These are phyloP conservation scores for Bombycilla garrulus DNA, from an alignment of 2,113 vertebrate species.

Conservation along the genomic window DNA sequence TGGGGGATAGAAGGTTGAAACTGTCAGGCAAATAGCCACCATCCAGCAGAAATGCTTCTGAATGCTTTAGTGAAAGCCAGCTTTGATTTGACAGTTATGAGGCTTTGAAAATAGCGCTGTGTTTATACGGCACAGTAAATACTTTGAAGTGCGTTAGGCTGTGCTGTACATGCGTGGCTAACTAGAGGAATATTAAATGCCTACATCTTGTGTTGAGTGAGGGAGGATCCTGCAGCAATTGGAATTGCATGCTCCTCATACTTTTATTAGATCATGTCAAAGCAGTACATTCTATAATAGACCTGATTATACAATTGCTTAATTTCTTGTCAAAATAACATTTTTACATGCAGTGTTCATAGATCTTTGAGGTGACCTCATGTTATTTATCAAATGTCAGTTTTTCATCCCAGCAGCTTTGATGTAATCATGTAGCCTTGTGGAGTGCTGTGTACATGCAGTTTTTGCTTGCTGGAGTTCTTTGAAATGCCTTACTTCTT, in stretches of 20 bases:
- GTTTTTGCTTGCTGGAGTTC: slow-evolving; percentile 19
- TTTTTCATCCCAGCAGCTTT: slow-evolving; percentile 41
- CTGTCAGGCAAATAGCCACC: slow-evolving; percentile 53
- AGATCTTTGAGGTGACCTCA: slow-evolving; percentile 35
- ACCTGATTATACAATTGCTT: slow-evolving; percentile 32
- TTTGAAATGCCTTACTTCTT: slow-evolving; percentile 36
- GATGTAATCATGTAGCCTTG: background rate
- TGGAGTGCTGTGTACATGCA: background rate
- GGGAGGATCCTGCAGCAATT: background rate
- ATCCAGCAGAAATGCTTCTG: slow-evolving; percentile 13
- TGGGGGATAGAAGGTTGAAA: slow-evolving; percentile 2
- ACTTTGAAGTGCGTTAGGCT: slow-evolving; percentile 31
- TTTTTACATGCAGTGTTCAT: background rate
- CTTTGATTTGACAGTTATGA: slow-evolving; percentile 57
- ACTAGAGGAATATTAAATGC: slow-evolving; percentile 30
- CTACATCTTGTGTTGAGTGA: slow-evolving; percentile 3
- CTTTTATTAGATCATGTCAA: slow-evolving; percentile 1
- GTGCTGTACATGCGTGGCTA: slow-evolving; percentile 37
- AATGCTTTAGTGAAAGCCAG: slow-evolving; percentile 18
- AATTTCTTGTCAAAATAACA: slow-evolving; percentile 50
- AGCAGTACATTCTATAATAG: slow-evolving; percentile 13
- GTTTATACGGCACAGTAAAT: slow-evolving; percentile 49
- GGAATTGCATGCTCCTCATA: background rate
- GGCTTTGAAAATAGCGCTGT: slow-evolving; percentile 39
- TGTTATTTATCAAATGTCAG: slow-evolving; percentile 39